Conservation (phyloP, 2,113 vertebrate genomes). For the Puffinus mauretanicus region DNA sequence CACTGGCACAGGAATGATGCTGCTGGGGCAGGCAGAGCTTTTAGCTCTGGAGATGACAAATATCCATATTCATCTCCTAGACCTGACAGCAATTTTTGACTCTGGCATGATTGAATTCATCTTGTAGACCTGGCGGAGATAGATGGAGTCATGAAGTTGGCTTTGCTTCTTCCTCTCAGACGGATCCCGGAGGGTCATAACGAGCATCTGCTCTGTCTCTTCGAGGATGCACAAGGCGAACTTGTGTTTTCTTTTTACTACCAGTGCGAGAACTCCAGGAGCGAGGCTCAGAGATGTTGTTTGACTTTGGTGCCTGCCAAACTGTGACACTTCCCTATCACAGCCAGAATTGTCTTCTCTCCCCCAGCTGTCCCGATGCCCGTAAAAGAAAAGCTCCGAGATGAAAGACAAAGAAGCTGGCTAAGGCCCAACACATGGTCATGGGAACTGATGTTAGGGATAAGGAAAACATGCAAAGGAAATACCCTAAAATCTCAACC, state of each 20-base stretch:
- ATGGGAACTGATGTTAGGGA: not conserved
- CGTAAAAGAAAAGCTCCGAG: not conserved
- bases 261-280: not conserved
- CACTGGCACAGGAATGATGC: not conserved
- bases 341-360: not conserved
- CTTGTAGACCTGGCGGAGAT: not conserved
- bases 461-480: not conserved
- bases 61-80: not conserved
- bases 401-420: constrained; percentile 33
- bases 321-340: not conserved
- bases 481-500: not conserved
- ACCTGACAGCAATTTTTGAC: not conserved
- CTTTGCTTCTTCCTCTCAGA: not conserved
- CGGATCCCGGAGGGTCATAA: not conserved
- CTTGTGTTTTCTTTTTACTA: not conserved
- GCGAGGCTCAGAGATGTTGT: not conserved
- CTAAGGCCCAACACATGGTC: not conserved
- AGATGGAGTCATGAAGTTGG: not conserved
- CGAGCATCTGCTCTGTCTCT: not conserved
- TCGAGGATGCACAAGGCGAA: not conserved
- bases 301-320: not conserved
- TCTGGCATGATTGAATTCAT: not conserved
- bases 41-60: not conserved
- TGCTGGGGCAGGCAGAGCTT: not conserved
- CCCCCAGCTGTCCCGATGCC: not conserved